phyloP scores from a whole-genome alignment of 1,140 invertebrate genomes.

The Drosophila insularis region DNA sequence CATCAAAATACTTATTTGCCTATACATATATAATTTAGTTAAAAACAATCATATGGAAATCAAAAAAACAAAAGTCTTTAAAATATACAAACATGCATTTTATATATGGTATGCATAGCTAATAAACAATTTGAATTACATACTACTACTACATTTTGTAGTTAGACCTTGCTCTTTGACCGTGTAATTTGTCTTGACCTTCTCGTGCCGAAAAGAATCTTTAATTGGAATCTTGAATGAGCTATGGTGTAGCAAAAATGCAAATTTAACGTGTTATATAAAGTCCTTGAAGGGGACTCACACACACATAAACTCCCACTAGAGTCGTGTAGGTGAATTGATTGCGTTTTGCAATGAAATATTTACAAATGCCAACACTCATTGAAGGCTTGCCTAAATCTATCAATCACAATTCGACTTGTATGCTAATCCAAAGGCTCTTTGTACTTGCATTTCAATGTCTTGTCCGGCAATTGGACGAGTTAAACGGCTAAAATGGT shows the following conservation, averaged over 20 bases:
- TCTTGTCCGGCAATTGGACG: slow-evolving; percentile 34
- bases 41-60: slow-evolving; percentile 51
- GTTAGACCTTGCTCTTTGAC: slow-evolving; percentile 38
- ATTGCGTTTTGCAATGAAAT: slow-evolving; percentile 42
- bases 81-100: slow-evolving; percentile 56
- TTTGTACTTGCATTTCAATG: slow-evolving; percentile 35
- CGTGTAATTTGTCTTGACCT: slow-evolving; percentile 67
- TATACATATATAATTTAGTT: slow-evolving; percentile 56
- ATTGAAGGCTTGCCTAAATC: slow-evolving; percentile 40
- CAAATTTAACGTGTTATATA: slow-evolving; percentile 39
- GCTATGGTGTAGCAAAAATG: slow-evolving; percentile 43
- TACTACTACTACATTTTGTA: slow-evolving; percentile 9
- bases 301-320: not conserved
- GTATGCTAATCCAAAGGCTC: slow-evolving; percentile 22
- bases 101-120: slow-evolving; percentile 70
- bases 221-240: slow-evolving; percentile 45
- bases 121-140: slow-evolving; percentile 74
- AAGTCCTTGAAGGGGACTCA: slow-evolving; percentile 28
- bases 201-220: slow-evolving; percentile 63
- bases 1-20: slow-evolving; percentile 27
- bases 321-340: not conserved
- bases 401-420: slow-evolving; percentile 55
- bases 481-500: not conserved
- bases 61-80: slow-evolving; percentile 56
- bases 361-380: slow-evolving; percentile 71